Percentiles rank a stretch among this genome's conserved stretches.
phyloP scores from a whole-genome alignment of 2,797 vertebrate genomes.

The Hippopotamyrus pictus region DNA sequence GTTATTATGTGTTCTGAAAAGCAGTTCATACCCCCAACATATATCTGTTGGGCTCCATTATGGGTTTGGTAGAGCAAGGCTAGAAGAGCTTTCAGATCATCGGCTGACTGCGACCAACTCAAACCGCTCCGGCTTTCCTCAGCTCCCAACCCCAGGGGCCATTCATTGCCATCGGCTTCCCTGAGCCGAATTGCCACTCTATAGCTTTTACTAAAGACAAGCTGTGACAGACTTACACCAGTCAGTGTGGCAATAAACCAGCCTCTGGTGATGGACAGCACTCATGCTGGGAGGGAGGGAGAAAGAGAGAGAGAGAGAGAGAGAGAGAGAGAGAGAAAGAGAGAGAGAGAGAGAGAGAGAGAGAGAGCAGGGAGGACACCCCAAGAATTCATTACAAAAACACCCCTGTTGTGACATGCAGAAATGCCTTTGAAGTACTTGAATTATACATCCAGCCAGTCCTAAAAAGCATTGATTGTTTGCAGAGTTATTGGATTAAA shows the following conservation, averaged over 20 bases:
- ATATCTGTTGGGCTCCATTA: neutral
- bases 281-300: neutral
- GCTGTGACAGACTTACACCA: neutral
- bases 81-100: neutral
- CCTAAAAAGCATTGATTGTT: constrained; percentile 59
- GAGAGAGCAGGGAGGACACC: neutral
- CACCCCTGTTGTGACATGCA: constrained; percentile 49
- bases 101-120: neutral
- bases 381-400: constrained; percentile 19
- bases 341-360: neutral
- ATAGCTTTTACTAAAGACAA: neutral
- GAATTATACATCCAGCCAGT: constrained; percentile 51
- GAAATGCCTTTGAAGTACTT: constrained; percentile 57
- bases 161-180: neutral
- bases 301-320: neutral
- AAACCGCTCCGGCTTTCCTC: neutral
- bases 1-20: neutral
- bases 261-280: neutral
- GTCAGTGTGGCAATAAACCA: neutral
- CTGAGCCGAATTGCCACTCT: neutral
- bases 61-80: neutral
- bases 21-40: neutral
- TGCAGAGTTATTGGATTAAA: constrained; percentile 66
- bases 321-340: neutral
- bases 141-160: neutral